phyloP scores from a whole-genome alignment of 2,113 vertebrate species.

The Trochalopteron elliotii region DNA sequence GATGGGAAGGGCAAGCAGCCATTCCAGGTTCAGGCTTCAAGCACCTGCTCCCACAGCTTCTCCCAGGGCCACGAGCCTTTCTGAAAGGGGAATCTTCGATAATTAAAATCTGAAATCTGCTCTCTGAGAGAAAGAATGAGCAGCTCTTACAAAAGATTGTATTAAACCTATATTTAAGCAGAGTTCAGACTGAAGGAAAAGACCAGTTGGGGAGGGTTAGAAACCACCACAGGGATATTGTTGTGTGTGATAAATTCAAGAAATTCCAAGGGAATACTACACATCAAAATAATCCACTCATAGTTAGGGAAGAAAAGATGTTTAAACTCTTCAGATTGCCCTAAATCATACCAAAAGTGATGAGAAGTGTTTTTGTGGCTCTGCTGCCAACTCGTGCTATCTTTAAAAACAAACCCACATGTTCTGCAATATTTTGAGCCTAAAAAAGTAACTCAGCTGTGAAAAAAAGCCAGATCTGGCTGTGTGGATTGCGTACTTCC shows the following conservation, averaged over 20 bases:
- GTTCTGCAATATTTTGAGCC: slow-evolving; percentile 29
- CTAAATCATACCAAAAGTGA: background rate
- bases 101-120: background rate
- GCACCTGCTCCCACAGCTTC: background rate
- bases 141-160: background rate
- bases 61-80: background rate
- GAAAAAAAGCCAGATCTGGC: background rate
- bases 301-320: background rate
- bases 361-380: background rate
- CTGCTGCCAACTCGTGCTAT: background rate
- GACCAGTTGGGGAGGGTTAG: background rate
- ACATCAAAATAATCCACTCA: background rate
- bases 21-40: background rate
- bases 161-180: background rate
- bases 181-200: background rate
- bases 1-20: background rate
- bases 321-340: background rate
- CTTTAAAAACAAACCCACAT: slow-evolving; percentile 42
- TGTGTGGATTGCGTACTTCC: background rate
- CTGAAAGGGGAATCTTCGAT: background rate
- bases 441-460: background rate
- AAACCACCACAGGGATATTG: background rate
- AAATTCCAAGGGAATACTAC: background rate
- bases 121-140: background rate
- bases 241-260: background rate